Evolutionary conservation across 2,797 vertebrate genomes (phyloP).

Genomic region (Psittacula derbiana): DNA sequence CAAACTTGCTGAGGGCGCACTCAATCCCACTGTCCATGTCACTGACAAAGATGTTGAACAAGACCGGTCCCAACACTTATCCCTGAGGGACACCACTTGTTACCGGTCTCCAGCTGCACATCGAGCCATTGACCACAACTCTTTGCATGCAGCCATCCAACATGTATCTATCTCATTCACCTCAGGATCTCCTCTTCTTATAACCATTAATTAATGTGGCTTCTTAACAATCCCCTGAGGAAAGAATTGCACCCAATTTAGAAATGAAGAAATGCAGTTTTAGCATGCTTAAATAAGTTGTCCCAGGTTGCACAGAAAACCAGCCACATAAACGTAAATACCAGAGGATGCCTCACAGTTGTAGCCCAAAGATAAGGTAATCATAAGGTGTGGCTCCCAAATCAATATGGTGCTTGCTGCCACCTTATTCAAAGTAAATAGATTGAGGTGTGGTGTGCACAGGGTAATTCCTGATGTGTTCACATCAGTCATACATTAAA

Average conservation of each 20-base stretch:
- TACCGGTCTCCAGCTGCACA: too few relatives aligned
- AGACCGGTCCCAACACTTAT: too few relatives aligned
- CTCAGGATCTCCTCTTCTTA: slow-evolving; percentile 6
- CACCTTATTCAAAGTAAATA: not conserved
- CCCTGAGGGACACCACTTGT: too few relatives aligned
- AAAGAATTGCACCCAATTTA: slow-evolving; percentile 8
- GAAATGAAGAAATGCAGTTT: not conserved
- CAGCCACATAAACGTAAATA: not conserved
- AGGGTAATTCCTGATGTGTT: not conserved
- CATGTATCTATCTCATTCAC: not conserved
- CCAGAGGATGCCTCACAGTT: not conserved
- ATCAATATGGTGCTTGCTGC: not conserved
- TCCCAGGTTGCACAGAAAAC: not conserved
- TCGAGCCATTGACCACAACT: too few relatives aligned
- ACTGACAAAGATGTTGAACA: too few relatives aligned
- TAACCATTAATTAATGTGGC: slow-evolving; percentile 23
- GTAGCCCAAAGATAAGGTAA: slow-evolving; percentile 62
- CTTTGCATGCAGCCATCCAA: too few relatives aligned
- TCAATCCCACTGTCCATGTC: too few relatives aligned
- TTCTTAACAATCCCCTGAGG: not conserved
- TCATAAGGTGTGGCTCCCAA: slow-evolving; percentile 41
- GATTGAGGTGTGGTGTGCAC: slow-evolving; percentile 21
- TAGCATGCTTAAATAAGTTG: not conserved
- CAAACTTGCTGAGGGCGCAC: too few relatives aligned
- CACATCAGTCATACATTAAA: not conserved